These are phyloP conservation scores for Dendroctonus valens DNA, from an alignment of 1,140 invertebrate genomes.

Conservation along the genomic window DNA sequence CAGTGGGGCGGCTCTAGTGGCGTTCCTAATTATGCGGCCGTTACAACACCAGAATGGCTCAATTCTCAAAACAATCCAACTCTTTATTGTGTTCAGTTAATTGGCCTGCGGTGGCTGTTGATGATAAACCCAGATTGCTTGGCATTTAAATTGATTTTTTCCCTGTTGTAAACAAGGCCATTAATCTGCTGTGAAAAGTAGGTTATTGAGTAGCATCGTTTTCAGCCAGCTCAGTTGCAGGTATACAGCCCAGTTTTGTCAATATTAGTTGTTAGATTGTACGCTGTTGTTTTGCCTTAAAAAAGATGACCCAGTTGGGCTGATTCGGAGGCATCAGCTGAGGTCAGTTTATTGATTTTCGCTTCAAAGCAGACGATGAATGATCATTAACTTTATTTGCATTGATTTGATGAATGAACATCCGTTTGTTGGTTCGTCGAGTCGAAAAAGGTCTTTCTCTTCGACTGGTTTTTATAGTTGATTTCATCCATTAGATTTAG, in stretches of 20 bases:
- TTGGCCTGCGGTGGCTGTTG: not conserved
- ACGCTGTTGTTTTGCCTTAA: no score
- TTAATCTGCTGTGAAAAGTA: not conserved
- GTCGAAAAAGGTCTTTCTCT: no score
- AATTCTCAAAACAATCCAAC: constrained; percentile 1
- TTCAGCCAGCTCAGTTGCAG: not conserved
- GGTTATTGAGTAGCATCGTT: not conserved
- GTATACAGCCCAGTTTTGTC: not conserved
- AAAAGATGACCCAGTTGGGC: no score
- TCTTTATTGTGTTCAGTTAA: constrained; percentile 1
- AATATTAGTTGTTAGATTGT: not conserved
- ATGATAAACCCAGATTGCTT: constrained; percentile 3
- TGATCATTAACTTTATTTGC: no score
- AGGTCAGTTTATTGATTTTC: no score
- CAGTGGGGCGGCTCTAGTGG: not conserved
- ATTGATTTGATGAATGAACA: no score
- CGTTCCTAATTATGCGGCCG: constrained; percentile 5
- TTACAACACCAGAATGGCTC: constrained; percentile 3
- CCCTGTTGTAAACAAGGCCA: not conserved
- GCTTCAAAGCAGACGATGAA: no score
- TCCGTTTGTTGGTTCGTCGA: no score
- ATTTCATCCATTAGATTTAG: no score
- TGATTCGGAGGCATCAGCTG: no score
- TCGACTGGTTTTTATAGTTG: no score
- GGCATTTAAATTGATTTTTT: constrained; percentile 7